These are phyloP conservation scores for Pelobates cultripes DNA, from an alignment of 2,797 vertebrate genomes.

Conservation along the genomic window DNA sequence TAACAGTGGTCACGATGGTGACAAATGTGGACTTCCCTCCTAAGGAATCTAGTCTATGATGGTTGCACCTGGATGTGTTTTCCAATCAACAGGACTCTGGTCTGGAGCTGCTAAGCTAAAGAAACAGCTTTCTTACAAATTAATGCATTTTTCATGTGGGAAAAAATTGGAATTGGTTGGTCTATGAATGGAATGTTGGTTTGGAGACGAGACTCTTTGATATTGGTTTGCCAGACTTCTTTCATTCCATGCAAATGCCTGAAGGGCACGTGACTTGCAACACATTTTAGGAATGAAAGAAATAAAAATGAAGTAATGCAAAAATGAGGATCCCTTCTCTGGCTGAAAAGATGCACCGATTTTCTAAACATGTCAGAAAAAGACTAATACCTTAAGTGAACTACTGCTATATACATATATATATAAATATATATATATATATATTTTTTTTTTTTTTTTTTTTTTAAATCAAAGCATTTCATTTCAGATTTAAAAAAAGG, in stretches of 20 bases:
- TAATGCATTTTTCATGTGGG: background rate
- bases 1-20: conserved; percentile 97
- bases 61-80: conserved; percentile 65
- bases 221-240: conserved; percentile 63
- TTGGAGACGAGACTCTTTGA: conserved; percentile 47
- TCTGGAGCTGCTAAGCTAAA: conserved; percentile 73
- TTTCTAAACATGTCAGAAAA: conserved; percentile 75
- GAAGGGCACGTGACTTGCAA: conserved; percentile 58
- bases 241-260: conserved; percentile 65
- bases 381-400: conserved; percentile 81
- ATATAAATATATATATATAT: no score
- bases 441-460: conserved; percentile 61
- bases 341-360: conserved; percentile 70
- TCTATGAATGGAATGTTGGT: conserved; percentile 59
- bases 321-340: conserved; percentile 63
- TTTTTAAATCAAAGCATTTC: conserved; percentile 81
- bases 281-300: conserved; percentile 60
- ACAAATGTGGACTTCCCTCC: conserved; percentile 97
- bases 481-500: conserved; percentile 88
- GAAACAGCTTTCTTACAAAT: conserved; percentile 60
- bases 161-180: conserved; percentile 51
- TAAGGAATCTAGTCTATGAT: conserved; percentile 99
- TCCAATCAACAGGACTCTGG: conserved; percentile 69
- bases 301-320: conserved; percentile 58
- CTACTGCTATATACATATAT: conserved; percentile 69